Evolutionary conservation across 2,797 vertebrate species (phyloP).

Genomic region (Jordanella pulchra): DNA sequence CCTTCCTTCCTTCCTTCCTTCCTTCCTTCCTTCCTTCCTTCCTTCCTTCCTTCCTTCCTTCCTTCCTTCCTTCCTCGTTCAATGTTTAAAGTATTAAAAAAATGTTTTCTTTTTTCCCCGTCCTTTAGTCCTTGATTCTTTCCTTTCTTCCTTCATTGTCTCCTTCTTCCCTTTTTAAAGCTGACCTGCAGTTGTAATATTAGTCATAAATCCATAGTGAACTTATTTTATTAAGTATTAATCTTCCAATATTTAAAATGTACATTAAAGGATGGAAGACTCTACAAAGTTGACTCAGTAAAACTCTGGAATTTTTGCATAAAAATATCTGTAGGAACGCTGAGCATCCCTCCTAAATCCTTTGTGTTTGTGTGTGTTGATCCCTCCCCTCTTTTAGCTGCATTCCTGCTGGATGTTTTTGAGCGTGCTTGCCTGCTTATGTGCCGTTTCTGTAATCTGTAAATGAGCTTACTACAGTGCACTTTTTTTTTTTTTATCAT

Average conservation of each 20-base stretch:
- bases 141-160: too few relatives aligned
- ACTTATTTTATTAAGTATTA: too few relatives aligned
- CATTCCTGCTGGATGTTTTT: conserved; percentile 28
- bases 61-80: too few relatives aligned
- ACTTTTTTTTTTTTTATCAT: conserved; percentile 46
- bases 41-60: too few relatives aligned
- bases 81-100: too few relatives aligned
- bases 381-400: conserved; percentile 3
- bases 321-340: neutral
- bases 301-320: neutral
- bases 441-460: conserved; percentile 67
- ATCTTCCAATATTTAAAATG: neutral
- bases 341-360: neutral
- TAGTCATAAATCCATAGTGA: too few relatives aligned
- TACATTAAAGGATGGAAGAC: neutral
- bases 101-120: neutral
- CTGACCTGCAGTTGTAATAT: too few relatives aligned
- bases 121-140: too few relatives aligned
- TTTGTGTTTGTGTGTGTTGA: conserved; percentile 5
- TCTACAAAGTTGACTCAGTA: neutral
- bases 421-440: conserved; percentile 26
- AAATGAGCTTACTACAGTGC: conserved; percentile 69
- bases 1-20: neutral
- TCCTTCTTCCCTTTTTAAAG: too few relatives aligned
- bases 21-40: neutral